Base-by-base conservation (phyloP, 2,888 invertebrate species). In the Nomada ruficornis region DNA sequence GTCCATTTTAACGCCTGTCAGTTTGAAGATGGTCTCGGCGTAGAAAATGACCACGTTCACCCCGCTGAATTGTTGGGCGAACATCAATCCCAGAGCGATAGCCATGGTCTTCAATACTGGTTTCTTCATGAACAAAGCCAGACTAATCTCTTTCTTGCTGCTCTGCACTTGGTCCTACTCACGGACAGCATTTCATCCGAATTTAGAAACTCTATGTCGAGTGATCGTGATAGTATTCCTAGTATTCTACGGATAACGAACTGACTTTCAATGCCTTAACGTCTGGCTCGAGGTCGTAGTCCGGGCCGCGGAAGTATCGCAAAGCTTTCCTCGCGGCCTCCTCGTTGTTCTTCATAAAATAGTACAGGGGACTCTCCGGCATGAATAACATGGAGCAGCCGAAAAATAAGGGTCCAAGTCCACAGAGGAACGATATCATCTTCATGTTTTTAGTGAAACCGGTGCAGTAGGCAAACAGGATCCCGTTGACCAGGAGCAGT, bases 61-160 rank as follows among this genome's bases (percentile, higher is more conserved):
- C 63, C 97, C 97, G 85, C 96, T 96, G 83, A 98, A 94, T 93
- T 98, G 98, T 91, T 98, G 98, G 94, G 97, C 97, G 89, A 97
- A 94, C 98, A 98, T 98, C 54, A 98, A 94, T 15, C 96, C 96
- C 91, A 96, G 96, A 87, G 96, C 96, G 78, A 97, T 96, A 9
- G 95, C 85, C n/a, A 97, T 93, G 0, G 96, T 96, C 91, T 96
- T 96, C 68, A 95, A 92, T 0, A 96, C 95, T 0, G 95, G 95
- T 82, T 94, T 95, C 83, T 96, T 95, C 3, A 94, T 94, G 36
- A 96, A 95, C 2, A 95, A 95, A 7, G 94, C 90, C 9, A 87
- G 10, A 23, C 36, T 36, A n/a, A 67, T 23, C 83, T 36, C 36
- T 36, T 36, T 36, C 69, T 55, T 55, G 77, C 36, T 79, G 57